Percentiles rank a stretch among this genome's conserved stretches.
phyloP scores from a whole-genome alignment of 1,140 invertebrate genomes.

The Eubasilissa regina region DNA sequence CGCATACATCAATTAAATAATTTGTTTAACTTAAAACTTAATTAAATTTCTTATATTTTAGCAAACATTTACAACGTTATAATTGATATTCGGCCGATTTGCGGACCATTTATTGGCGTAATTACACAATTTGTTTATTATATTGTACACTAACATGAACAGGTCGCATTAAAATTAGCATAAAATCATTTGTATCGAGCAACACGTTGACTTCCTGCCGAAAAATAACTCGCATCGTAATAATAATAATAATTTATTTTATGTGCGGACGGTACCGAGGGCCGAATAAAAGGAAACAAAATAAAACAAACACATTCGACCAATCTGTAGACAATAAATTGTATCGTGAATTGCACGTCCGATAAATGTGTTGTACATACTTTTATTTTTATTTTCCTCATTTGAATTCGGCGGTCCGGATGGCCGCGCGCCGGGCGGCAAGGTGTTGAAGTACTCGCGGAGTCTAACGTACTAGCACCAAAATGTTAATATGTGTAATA shows the following conservation, averaged over 20 bases:
- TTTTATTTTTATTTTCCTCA: constrained; percentile 31
- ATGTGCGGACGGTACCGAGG: too few species aligned
- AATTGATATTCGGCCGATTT: not conserved
- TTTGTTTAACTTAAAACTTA: too few species aligned
- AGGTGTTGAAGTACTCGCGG: constrained; percentile 48
- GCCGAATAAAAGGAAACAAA: not conserved
- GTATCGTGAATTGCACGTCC: constrained; percentile 53
- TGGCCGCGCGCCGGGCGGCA: constrained; percentile 47
- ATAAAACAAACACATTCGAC: constrained; percentile 40
- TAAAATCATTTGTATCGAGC: not conserved
- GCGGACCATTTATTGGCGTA: not conserved
- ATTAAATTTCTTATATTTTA: too few species aligned
- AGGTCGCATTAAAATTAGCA: not conserved
- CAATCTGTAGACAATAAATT: constrained; percentile 60
- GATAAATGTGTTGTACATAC: constrained; percentile 33
- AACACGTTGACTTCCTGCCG: constrained; percentile 8
- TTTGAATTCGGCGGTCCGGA: constrained; percentile 35
- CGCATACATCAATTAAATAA: too few species aligned
- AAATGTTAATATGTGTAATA: too few species aligned
- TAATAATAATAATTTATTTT: not conserved
- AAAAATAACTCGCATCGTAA: constrained; percentile 4
- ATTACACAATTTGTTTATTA: too few species aligned
- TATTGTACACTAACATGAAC: too few species aligned
- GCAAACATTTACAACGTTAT: too few species aligned
- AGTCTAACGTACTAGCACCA: too few species aligned